Conservation (phyloP, 2,797 vertebrate genomes). For the Chloroceryle inda region DNA sequence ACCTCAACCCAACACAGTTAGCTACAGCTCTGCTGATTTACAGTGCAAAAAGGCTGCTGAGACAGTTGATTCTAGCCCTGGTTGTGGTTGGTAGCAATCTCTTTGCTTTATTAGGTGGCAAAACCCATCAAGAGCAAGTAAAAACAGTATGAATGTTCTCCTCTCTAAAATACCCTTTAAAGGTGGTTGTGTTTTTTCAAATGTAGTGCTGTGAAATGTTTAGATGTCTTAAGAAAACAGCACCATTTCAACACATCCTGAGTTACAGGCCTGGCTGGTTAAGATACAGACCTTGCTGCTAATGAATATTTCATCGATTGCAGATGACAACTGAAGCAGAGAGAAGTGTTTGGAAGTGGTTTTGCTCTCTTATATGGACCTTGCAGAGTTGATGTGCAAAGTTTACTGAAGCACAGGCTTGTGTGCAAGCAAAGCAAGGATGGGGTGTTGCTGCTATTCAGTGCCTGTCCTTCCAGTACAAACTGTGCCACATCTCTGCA, state of each 20-base stretch:
- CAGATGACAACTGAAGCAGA: constrained; percentile 23
- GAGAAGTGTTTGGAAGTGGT: background rate
- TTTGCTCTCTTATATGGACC: background rate
- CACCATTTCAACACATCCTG: background rate
- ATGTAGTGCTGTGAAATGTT: background rate
- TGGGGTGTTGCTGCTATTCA: background rate
- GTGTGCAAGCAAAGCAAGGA: background rate
- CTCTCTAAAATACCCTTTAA: background rate
- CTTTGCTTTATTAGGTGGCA: background rate
- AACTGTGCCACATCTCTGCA: background rate
- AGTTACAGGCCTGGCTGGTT: background rate
- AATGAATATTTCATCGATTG: constrained; percentile 34
- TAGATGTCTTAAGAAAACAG: background rate
- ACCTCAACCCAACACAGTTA: background rate
- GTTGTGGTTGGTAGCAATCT: background rate
- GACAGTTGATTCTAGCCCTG: background rate
- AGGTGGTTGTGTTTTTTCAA: background rate
- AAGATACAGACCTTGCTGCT: background rate
- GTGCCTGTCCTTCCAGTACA: rapidly evolving
- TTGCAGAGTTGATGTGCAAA: background rate
- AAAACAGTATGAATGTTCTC: background rate
- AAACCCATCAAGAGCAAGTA: background rate
- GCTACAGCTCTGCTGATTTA: background rate
- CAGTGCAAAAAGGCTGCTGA: background rate
- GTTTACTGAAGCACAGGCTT: background rate